Conservation (phyloP, 2,888 invertebrate genomes). For the Oeneis ivallda region DNA sequence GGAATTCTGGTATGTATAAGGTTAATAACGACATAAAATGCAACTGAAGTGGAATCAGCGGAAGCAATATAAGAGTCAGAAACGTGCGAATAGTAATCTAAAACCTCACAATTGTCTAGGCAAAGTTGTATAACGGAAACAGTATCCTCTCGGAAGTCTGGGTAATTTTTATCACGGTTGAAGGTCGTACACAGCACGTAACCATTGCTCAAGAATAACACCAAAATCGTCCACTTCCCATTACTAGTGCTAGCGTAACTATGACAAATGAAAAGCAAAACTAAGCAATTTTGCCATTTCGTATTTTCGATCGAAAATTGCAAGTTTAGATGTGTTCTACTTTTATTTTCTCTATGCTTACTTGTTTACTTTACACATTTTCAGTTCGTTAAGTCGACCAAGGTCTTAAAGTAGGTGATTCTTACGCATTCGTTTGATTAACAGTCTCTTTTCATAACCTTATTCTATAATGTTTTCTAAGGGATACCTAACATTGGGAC, state of each 20-base stretch:
- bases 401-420: conserved; percentile 1
- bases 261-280: conserved; percentile 26
- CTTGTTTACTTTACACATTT: not conserved
- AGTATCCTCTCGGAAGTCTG: conserved; percentile 30
- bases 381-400: not conserved
- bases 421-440: not conserved
- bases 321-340: not conserved
- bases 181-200: conserved; percentile 31
- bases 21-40: not conserved
- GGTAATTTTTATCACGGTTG: conserved; percentile 24
- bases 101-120: conserved; percentile 10
- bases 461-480: no score
- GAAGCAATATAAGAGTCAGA: not conserved
- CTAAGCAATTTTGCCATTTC: not conserved
- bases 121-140: conserved; percentile 11
- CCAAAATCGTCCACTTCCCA: conserved; percentile 35
- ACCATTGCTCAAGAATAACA: conserved; percentile 25
- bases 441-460: no score
- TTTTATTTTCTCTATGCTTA: not conserved
- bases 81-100: not conserved
- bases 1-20: not conserved
- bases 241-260: conserved; percentile 24
- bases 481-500: no score
- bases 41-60: not conserved
- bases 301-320: not conserved